These are phyloP conservation scores for Daphoenositta chrysoptera DNA, from an alignment of 2,113 vertebrate species.

Conservation along the genomic window DNA sequence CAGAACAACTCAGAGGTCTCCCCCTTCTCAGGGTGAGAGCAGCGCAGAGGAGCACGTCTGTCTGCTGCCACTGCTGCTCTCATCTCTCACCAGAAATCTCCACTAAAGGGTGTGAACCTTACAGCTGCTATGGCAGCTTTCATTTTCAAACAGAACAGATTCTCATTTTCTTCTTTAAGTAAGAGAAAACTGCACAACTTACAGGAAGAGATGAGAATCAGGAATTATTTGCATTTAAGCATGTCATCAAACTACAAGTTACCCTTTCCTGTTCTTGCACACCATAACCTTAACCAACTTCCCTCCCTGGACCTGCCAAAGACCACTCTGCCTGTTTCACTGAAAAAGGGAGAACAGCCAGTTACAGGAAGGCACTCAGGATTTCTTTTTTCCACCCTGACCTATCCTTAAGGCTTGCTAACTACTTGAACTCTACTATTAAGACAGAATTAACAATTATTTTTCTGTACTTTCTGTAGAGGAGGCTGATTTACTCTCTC, in stretches of 20 bases:
- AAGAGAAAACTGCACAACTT: neutral
- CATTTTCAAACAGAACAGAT: neutral
- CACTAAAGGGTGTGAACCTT: neutral
- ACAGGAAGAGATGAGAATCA: neutral
- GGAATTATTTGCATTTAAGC: neutral
- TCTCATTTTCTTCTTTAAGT: neutral
- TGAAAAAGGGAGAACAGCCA: neutral
- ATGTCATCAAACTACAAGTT: neutral
- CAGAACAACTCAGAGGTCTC: neutral
- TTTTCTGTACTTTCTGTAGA: neutral
- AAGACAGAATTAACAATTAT: neutral
- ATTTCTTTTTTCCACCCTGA: neutral
- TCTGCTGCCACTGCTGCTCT: neutral
- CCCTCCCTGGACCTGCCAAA: neutral
- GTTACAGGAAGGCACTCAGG: neutral
- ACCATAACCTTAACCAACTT: neutral
- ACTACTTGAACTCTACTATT: neutral
- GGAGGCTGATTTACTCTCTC: neutral
- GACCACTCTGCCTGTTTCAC: neutral
- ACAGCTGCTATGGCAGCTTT: neutral
- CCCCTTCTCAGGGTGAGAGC: rapidly evolving
- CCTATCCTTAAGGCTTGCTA: neutral
- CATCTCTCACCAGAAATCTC: neutral
- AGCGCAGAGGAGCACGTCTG: rapidly evolving
- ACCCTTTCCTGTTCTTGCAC: neutral